Base-by-base conservation (phyloP, 2,797 vertebrate genomes). In the Mormyrus hasselquistii region DNA sequence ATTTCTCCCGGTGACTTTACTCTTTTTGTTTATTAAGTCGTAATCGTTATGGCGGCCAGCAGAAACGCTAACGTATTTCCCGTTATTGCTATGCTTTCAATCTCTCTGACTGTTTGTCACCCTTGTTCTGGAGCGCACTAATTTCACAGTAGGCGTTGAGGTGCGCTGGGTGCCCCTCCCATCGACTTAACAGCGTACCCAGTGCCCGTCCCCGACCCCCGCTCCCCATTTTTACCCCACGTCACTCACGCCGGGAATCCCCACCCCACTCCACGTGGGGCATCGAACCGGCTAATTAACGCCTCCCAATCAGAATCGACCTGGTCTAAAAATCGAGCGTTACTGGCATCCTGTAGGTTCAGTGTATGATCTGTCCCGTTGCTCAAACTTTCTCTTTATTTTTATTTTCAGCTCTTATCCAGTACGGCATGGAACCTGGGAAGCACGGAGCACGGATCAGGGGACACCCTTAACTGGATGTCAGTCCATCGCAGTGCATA, bases 61-160 rank as follows among this genome's bases (percentile, higher is more conserved):
- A 88, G 90, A 83, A 19, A 47, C 76, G 76, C 34, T 44, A 14
- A 16, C 76, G 34, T 16, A 49, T 22, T 83, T 19, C 79, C 79
- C 92, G 92, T 90, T 91, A 90, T 93, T 93, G 93, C 92, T 92
- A 88, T 90, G 89, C 91, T 92, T 90, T 92, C 92, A 89, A 88
- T 94, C 91, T 93, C 57, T 92, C 90, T 82, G 88, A 93, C 93
- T 90, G 69, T 44, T 84, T 82, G 49, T 53, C 90, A 44, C 1
- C 89, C 87, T 62, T 91, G 91, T 90, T 91, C 90, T 92, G 93
- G 91, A 91, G 92, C 90, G 92, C 91, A 93, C 93, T 94, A 92
- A 94, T 93, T 91, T 93, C 92, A 91, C 92, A 91, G 94, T 94
- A 93, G 93, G 94, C 93, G 94, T 93, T 90, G 88, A 91, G 90